A percentile compares a stretch with the other conserved stretches of the same genome.
Evolutionary conservation across 1,140 invertebrate species (phyloP).

Genomic region (Diabrotica virgifera): DNA sequence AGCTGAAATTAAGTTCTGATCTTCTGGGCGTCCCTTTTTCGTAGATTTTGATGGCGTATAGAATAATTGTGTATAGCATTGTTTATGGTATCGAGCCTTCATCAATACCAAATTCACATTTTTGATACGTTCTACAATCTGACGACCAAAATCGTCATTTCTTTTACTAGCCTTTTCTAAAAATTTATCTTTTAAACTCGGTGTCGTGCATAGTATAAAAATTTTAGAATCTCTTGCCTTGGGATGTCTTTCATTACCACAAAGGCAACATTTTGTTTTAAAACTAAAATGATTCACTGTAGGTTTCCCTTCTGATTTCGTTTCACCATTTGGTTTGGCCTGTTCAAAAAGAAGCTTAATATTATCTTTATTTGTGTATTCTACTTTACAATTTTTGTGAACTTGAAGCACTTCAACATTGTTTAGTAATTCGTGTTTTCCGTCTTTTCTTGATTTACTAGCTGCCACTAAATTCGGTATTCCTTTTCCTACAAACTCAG

Average conservation of each 20-base stretch:
- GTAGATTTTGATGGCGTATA: background rate
- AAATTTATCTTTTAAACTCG: background rate
- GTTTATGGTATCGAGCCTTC: background rate
- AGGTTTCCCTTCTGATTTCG: background rate
- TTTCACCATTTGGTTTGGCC: background rate
- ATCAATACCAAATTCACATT: conserved; percentile 1
- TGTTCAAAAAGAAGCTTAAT: background rate
- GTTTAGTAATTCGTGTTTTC: background rate
- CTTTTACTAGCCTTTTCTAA: background rate
- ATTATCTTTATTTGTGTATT: background rate
- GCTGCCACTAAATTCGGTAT: background rate
- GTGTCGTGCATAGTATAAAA: background rate
- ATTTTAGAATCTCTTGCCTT: background rate
- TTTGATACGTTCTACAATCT: background rate
- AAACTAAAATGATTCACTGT: background rate
- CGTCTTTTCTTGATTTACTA: background rate
- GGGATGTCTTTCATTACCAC: background rate
- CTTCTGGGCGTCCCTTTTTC: background rate
- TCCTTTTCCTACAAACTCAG: background rate
- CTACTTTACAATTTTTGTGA: background rate
- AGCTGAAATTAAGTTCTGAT: background rate
- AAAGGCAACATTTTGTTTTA: background rate
- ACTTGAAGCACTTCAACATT: background rate
- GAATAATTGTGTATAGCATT: background rate
- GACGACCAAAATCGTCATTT: background rate